These are phyloP conservation scores for Aphrocallistes beatrix DNA, from an alignment of 37 sponge, comb jelly and placozoan species.

Conservation along the genomic window DNA sequence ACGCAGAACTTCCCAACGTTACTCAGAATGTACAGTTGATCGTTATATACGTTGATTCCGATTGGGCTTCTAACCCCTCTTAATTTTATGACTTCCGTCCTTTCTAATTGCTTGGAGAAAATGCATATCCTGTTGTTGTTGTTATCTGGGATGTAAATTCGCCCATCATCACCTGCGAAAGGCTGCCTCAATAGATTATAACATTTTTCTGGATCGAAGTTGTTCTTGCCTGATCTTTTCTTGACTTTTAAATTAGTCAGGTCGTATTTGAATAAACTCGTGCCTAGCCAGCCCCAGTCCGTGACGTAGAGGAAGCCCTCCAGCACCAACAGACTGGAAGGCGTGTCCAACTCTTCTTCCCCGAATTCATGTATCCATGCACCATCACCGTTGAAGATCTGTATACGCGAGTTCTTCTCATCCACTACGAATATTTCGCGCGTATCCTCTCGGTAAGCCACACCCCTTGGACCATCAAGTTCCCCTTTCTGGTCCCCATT, in stretches of 20 bases:
- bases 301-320: neutral
- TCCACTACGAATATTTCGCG: neutral
- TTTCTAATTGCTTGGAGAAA: neutral
- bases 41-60: neutral
- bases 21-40: neutral
- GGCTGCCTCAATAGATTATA: slow-evolving; percentile 16
- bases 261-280: neutral
- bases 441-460: neutral
- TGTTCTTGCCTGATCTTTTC: neutral
- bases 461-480: neutral
- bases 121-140: slow-evolving; percentile 7
- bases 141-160: neutral
- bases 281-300: neutral
- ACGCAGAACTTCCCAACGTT: neutral
- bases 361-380: neutral
- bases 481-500: neutral
- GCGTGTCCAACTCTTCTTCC: neutral
- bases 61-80: neutral
- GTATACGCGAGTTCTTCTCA: slow-evolving; percentile 13
- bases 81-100: neutral
- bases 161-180: neutral
- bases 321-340: neutral
- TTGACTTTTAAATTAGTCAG: neutral
- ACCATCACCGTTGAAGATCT: neutral
- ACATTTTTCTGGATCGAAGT: neutral